Evolutionary conservation across 1,140 invertebrate species (phyloP).

Genomic region (Caenorhabditis brenneri): DNA sequence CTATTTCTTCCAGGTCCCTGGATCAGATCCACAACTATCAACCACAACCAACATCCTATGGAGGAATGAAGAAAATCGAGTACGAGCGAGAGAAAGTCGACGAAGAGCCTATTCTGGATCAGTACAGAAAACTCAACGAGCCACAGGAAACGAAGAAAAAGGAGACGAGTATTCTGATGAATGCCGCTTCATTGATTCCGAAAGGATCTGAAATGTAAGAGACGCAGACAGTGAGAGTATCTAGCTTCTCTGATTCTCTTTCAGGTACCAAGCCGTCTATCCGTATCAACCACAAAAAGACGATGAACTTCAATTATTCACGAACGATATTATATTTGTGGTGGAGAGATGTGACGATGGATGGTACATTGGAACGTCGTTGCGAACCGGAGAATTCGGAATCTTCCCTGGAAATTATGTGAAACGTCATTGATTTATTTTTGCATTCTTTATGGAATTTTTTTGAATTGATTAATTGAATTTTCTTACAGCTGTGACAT

Average conservation of each 20-base stretch:
- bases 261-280: constrained; percentile 81
- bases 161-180: not conserved
- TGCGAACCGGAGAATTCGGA: constrained; percentile 89
- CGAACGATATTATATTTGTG: constrained; percentile 92
- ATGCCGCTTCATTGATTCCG: constrained; percentile 7
- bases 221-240: too few relatives aligned
- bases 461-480: too few relatives aligned
- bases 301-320: constrained; percentile 88
- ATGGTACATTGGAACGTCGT: constrained; percentile 95
- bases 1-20: not conserved
- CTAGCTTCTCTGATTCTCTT: not conserved
- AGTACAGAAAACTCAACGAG: constrained; percentile 27
- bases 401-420: constrained; percentile 98
- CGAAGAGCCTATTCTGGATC: constrained; percentile 26
- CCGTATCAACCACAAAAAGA: constrained; percentile 94
- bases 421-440: constrained; percentile 73
- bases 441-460: too few relatives aligned
- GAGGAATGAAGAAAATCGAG: constrained; percentile 16
- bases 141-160: not conserved
- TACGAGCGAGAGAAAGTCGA: not conserved
- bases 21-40: not conserved
- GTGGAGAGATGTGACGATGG: constrained; percentile 98
- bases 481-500: too few relatives aligned
- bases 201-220: constrained; percentile 29
- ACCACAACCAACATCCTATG: not conserved